Percentiles rank a stretch among this genome's conserved stretches.
Conservation (phyloP, 1,140 invertebrate species). For the Fopius arisanus region DNA sequence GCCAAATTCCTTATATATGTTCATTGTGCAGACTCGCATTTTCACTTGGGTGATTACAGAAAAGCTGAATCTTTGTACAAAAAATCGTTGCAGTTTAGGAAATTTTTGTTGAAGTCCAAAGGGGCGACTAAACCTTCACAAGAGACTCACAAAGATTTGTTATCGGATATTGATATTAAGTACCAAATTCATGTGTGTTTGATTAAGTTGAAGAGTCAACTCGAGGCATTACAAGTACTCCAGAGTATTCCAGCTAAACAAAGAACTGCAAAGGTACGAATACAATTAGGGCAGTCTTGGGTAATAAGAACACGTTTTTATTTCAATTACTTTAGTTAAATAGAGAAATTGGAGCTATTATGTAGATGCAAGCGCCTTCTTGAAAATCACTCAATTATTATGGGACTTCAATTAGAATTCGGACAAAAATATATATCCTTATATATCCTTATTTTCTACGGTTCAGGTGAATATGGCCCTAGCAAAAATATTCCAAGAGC, state of each 20-base stretch:
- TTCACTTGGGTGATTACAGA: conserved; percentile 70
- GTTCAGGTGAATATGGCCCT: conserved; percentile 72
- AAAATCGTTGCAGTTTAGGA: conserved; percentile 74
- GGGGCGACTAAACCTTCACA: conserved; percentile 61
- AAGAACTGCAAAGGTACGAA: conserved; percentile 71
- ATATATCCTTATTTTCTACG: conserved; percentile 6
- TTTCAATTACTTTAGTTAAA: no score
- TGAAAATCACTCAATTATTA: no score
- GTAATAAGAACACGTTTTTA: no score
- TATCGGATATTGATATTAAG: conserved; percentile 75
- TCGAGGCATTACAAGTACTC: conserved; percentile 71
- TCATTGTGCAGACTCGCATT: conserved; percentile 75
- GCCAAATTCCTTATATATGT: conserved; percentile 73
- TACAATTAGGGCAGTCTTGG: no score
- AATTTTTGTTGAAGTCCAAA: conserved; percentile 72
- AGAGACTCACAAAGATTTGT: conserved; percentile 63
- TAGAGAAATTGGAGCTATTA: no score
- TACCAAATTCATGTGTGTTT: conserved; percentile 78
- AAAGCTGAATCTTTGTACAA: conserved; percentile 75
- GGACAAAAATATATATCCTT: no score
- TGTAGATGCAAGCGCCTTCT: no score
- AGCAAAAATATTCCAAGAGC: conserved; percentile 75
- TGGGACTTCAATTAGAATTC: no score
- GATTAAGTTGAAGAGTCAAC: conserved; percentile 70
- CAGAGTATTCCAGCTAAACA: conserved; percentile 76